Base-by-base conservation (phyloP, 2,888 invertebrate genomes). In the Empis stercorea region DNA sequence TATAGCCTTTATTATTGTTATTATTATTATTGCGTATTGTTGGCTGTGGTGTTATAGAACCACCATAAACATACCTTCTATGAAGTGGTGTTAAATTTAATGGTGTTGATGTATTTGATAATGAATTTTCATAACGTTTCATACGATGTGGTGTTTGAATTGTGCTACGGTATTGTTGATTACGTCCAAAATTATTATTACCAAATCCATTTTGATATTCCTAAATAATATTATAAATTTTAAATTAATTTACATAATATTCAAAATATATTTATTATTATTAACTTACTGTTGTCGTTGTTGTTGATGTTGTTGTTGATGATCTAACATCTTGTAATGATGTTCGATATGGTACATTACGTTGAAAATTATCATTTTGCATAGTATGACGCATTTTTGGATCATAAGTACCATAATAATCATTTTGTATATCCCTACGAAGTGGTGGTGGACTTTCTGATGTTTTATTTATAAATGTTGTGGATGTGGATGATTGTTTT, bases 41-140 rank as follows among this genome's bases (percentile, higher is more conserved):
- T 40, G 76, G 75, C 49, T 76, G 70, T 17, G 76, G 76, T 43
- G 77, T 76, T 48, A 76, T 63, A 45, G 76, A 75, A 34, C 78
- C 76, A 15, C 74, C 73, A 59, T 76, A 76, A 50, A 74, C 70
- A 58, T 76, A 76, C 58, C 75, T 70, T 59, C 57, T 54, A 46
- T 56, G 48, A 48, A 53, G 46, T 45, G 51, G 49, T 45, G 55
- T 47, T 34, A 53, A 20, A 20, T 20, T 20, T 20, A 4, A 49
- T 44, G 48, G 40, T 50, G 46, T 46, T 46, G 43, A 39, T 45
- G 46, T 42, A 44, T 20, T 20, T 30, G 30, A 11, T 44, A 43
- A 32, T 46, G 49, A 15, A 40, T 49, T 43, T 52, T 52, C 48
- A 54, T 20, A 20, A 20, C 20, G 20, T 20, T 20, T 38, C 32